A percentile compares a stretch with the other conserved stretches of the same genome.
Conservation (phyloP, 2,113 vertebrate species). For the Nematolebias whitei region DNA sequence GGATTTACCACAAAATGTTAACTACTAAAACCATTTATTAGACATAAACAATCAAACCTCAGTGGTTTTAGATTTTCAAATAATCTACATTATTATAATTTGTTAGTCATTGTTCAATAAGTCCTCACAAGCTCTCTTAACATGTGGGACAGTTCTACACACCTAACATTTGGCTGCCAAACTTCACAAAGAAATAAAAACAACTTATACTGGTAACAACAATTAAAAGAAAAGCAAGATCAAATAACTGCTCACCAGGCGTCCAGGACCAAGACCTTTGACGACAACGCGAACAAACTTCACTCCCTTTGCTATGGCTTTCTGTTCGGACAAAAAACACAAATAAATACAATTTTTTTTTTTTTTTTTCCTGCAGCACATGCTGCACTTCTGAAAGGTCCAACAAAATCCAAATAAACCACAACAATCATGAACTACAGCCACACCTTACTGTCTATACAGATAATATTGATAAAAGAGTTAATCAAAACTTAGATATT, state of each 20-base stretch:
- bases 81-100: background rate
- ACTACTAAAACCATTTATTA: no score
- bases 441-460: background rate
- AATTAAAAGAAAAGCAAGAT: background rate
- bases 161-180: background rate
- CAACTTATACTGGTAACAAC: background rate
- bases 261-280: slow-evolving; percentile 93
- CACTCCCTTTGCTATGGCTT: slow-evolving; percentile 86
- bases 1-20: no score
- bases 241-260: slow-evolving; percentile 80
- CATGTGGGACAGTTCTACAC: background rate
- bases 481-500: no score
- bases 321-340: slow-evolving; percentile 77
- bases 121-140: background rate
- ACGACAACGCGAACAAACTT: slow-evolving; percentile 87
- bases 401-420: background rate
- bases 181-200: background rate
- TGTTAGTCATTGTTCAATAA: no score
- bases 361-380: no score
- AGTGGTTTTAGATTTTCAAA: background rate
- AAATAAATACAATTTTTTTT: no score
- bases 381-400: background rate
- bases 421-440: background rate
- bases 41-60: no score
- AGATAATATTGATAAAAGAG: background rate